A percentile compares a stretch with the other conserved stretches of the same genome.
These are phyloP conservation scores for Gnatocerus cornutus DNA, from an alignment of 2,888 invertebrate species.

Conservation along the genomic window DNA sequence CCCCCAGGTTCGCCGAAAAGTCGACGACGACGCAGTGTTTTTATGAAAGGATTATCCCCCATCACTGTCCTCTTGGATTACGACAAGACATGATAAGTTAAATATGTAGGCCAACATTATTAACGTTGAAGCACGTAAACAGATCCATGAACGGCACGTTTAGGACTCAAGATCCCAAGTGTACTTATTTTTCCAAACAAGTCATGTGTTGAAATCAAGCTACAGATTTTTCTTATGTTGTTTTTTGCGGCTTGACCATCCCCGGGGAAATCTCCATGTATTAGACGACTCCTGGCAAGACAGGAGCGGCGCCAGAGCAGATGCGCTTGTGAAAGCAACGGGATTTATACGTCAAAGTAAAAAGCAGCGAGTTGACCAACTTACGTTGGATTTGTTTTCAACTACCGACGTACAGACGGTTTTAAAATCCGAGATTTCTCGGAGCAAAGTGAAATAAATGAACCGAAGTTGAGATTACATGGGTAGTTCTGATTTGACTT, in stretches of 20 bases:
- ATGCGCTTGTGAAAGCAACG: slow-evolving; percentile 61
- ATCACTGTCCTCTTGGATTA: too few relatives aligned
- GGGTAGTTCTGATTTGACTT: slow-evolving; percentile 35
- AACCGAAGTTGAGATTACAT: slow-evolving; percentile 43
- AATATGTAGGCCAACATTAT: slow-evolving; percentile 9
- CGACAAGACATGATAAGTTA: not conserved
- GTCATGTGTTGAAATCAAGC: slow-evolving; percentile 59
- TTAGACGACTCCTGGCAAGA: slow-evolving; percentile 60
- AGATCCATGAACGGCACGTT: slow-evolving; percentile 22
- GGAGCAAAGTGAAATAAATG: slow-evolving; percentile 38
- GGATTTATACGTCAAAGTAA: slow-evolving; percentile 55
- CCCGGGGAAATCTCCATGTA: slow-evolving; percentile 65
- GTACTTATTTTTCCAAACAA: slow-evolving; percentile 52
- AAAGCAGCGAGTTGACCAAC: slow-evolving; percentile 49
- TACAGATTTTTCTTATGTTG: slow-evolving; percentile 61
- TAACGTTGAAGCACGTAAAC: not conserved
- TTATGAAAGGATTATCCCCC: too few relatives aligned
- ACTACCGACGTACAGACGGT: slow-evolving; percentile 26
- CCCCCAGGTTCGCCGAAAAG: too few relatives aligned
- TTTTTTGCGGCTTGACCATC: slow-evolving; percentile 62
- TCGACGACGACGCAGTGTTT: too few relatives aligned
- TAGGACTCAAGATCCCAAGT: slow-evolving; percentile 40
- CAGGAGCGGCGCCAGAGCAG: slow-evolving; percentile 60
- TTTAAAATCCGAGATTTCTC: slow-evolving; percentile 34
- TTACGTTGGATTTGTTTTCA: slow-evolving; percentile 43